Base-by-base conservation (phyloP, 2,113 vertebrate genomes). In the Tragulus kanchil region DNA sequence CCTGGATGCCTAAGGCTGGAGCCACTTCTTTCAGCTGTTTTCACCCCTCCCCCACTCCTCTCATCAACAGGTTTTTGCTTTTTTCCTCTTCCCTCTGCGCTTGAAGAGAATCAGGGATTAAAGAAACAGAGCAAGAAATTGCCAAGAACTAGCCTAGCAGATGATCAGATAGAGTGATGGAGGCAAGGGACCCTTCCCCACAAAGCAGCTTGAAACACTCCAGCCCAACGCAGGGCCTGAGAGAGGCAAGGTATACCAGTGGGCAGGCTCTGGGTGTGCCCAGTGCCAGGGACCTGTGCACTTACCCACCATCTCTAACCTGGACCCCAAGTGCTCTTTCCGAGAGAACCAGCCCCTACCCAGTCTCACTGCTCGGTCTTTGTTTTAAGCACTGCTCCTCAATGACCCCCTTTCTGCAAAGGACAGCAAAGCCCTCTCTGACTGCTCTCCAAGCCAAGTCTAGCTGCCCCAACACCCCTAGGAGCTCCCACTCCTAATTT, bases 121-220 rank as follows among this genome's bases (percentile, higher is more conserved):
- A 98, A 98, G 97, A 97, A 98, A 97, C 90, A 5, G 97, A 98
- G 97, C 98, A 98, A 97, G 97, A 98, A 98, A 98, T 98, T 98
- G 97, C 97, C 92, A 97, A 89, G 97, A 98, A 65, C 97, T 96
- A 98, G 79, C 96, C 92, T 98, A 96, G 97, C 98, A 85, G 90
- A 95, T 45, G 1, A 98, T 98, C 98, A 97, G 98, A 98, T 98
- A 97, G 79, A 90, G 82, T 14, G 87, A 92, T 59, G 77, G 56
- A 95, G 56, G 77, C 67, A 90, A 94, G 42, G 56, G 59, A 64
- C 85, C 90, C 81, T 86, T 78, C 52, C 19, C 56, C 6, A 52
- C 73, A 61, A 87, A 97, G 50, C 17, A 89, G 17, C 26, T 45
- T 54, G 79, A 19, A 69, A 23, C 5, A 8, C 36, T 64, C 52